Evolutionary conservation across 37 sponge, comb jelly and placozoan genomes (phyloP).

Genomic region (Oopsacas minuta): DNA sequence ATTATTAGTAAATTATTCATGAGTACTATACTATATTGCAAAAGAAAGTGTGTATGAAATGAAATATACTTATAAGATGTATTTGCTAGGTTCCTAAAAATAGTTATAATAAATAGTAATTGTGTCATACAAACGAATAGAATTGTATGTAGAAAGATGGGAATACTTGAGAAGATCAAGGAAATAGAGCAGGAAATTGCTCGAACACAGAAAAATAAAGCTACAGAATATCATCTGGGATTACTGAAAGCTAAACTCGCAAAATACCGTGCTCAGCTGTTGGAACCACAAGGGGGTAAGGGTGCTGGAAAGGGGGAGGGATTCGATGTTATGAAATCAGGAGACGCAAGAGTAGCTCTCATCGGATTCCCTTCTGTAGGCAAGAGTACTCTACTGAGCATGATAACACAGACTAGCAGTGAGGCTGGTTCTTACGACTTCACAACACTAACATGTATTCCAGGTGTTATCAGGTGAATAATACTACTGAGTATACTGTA

Average conservation of each 20-base stretch:
- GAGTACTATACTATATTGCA: no score
- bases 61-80: no score
- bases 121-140: no score
- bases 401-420: constrained; percentile 89
- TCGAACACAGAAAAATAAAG: constrained; percentile 98
- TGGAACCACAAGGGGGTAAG: constrained; percentile 55
- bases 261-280: constrained; percentile 84
- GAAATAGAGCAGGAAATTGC: constrained; percentile 96
- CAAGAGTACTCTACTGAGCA: constrained; percentile 91
- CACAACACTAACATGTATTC: constrained; percentile 96
- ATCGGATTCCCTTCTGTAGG: constrained; percentile 99
- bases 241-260: constrained; percentile 96
- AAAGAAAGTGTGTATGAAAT: no score
- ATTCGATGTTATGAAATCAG: constrained; percentile 99
- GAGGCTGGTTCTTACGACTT: constrained; percentile 92
- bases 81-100: no score
- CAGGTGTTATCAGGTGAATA: constrained; percentile 66
- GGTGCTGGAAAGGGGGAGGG: constrained; percentile 86
- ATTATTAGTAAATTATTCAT: no score
- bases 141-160: constrained; percentile 70
- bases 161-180: constrained; percentile 88
- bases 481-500: no score
- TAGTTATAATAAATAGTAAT: no score
- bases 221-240: constrained; percentile 97
- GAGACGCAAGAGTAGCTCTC: constrained; percentile 94